These are phyloP conservation scores for Turdus rufiventris DNA, from an alignment of 2,113 vertebrate species.

Conservation along the genomic window DNA sequence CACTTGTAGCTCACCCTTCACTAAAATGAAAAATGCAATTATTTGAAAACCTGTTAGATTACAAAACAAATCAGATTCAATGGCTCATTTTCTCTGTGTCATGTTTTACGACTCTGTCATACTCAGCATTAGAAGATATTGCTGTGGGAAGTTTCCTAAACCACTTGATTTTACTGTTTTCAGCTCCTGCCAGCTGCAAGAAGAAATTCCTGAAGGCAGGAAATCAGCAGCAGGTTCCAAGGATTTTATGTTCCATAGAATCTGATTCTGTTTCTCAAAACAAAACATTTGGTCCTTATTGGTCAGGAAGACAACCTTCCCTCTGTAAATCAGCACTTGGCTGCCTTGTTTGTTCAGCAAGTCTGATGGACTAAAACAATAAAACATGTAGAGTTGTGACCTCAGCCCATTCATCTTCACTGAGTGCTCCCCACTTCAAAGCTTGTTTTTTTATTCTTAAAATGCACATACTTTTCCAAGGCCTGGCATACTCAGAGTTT, in stretches of 20 bases:
- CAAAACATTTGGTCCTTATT: slow-evolving; percentile 39
- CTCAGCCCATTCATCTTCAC: slow-evolving; percentile 47
- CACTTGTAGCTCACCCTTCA: background rate
- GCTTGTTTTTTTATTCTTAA: slow-evolving; percentile 4
- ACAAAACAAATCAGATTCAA: background rate
- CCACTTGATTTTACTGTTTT: background rate
- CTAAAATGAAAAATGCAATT: background rate
- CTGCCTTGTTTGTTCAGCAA: slow-evolving; percentile 52
- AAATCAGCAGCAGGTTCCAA: slow-evolving; percentile 46
- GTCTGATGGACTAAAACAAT: slow-evolving; percentile 55
- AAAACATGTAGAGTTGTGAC: slow-evolving; percentile 57
- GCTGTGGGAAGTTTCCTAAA: background rate
- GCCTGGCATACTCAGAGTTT: background rate
- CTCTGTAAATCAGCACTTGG: slow-evolving; percentile 44
- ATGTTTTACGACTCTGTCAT: background rate
- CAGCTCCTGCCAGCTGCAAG: background rate
- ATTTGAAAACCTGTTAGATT: background rate
- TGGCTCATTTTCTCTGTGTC: background rate
- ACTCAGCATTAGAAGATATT: background rate
- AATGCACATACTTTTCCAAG: background rate
- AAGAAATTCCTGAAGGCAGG: slow-evolving; percentile 14
- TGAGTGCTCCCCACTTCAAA: slow-evolving; percentile 41
- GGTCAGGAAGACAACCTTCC: slow-evolving; percentile 44
- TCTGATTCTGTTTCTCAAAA: slow-evolving; percentile 24
- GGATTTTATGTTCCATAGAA: slow-evolving; percentile 45